Percentiles rank a stretch among this genome's conserved stretches.
Conservation (phyloP, 2,888 invertebrate genomes). For the Drosophila yooni region DNA sequence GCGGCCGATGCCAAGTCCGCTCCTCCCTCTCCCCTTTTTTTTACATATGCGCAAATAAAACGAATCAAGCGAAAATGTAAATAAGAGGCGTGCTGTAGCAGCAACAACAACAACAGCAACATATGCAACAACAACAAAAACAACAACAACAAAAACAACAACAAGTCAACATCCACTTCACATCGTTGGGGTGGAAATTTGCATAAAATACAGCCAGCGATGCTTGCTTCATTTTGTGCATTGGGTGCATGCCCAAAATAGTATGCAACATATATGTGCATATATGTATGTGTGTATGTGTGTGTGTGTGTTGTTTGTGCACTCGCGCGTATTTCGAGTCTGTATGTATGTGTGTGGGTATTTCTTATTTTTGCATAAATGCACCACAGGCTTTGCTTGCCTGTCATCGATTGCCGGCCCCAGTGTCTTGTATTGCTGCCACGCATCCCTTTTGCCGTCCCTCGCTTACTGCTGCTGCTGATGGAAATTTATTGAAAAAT, state of each 20-base stretch:
- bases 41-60: conserved; percentile 73
- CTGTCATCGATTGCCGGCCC: conserved; percentile 75
- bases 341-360: conserved; percentile 53
- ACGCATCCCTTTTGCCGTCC: background rate
- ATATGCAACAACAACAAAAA: background rate
- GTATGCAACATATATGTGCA: conserved; percentile 55
- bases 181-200: conserved; percentile 68
- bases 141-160: conserved; percentile 2
- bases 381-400: conserved; percentile 77
- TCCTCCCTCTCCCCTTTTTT: background rate
- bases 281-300: conserved; percentile 9
- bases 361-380: conserved; percentile 81
- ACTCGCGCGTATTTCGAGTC: conserved; percentile 3
- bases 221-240: conserved; percentile 67
- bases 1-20: conserved; percentile 1
- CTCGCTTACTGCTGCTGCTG: conserved; percentile 46
- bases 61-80: conserved; percentile 80
- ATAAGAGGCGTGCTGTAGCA: conserved; percentile 63
- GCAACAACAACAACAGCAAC: conserved; percentile 13
- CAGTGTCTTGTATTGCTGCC: conserved; percentile 64
- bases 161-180: conserved; percentile 46
- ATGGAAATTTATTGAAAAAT: conserved; percentile 81
- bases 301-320: conserved; percentile 5
- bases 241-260: conserved; percentile 71
- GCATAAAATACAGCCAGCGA: conserved; percentile 67